phyloP scores from a whole-genome alignment of 2,797 vertebrate species.

The Nyctibius grandis region DNA sequence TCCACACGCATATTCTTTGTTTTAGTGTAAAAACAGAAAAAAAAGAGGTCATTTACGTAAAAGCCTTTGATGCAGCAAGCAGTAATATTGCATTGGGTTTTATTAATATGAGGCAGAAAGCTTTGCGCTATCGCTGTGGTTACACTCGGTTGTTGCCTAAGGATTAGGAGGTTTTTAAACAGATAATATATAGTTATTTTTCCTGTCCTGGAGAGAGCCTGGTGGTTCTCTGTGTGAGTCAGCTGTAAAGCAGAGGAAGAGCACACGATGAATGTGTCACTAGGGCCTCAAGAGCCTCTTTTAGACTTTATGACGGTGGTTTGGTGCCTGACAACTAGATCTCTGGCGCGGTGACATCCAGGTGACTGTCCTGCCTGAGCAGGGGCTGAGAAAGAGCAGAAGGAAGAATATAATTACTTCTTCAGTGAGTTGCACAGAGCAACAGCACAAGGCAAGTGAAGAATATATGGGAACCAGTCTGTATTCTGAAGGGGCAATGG shows the following conservation, averaged over 20 bases:
- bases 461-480: neutral
- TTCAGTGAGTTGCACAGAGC: neutral
- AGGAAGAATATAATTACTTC: neutral
- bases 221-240: neutral
- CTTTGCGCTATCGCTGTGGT: neutral
- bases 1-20: neutral
- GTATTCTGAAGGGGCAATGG: neutral
- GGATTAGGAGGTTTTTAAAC: conserved; percentile 37
- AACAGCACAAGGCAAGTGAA: neutral
- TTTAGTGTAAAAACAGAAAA: neutral
- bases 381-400: neutral
- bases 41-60: neutral
- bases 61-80: neutral
- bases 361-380: neutral
- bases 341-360: neutral
- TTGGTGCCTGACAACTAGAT: neutral
- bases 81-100: neutral
- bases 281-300: neutral
- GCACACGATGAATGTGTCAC: neutral
- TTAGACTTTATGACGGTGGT: neutral
- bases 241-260: neutral
- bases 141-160: conserved; percentile 2
- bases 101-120: neutral
- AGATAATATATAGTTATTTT: conserved; percentile 16
- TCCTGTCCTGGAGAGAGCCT: neutral